These are phyloP conservation scores for Magallana ariakensis DNA, from an alignment of 1,140 invertebrate species.

Conservation along the genomic window DNA sequence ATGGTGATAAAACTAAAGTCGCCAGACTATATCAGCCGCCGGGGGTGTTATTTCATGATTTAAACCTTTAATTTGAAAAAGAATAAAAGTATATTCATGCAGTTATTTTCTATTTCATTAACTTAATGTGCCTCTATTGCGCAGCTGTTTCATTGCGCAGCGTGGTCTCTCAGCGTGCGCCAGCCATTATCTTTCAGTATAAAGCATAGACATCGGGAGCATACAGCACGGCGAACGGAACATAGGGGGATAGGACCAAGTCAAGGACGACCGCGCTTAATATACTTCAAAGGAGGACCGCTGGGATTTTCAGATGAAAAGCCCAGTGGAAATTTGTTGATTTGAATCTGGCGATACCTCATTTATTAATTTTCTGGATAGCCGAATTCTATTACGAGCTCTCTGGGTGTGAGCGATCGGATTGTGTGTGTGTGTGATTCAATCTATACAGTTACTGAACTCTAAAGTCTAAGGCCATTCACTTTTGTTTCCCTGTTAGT, in stretches of 20 bases:
- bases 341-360: constrained; percentile 24
- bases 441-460: constrained; percentile 20
- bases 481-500: not conserved
- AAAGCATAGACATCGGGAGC: not conserved
- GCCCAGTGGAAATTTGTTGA: constrained; percentile 29
- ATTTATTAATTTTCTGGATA: constrained; percentile 35
- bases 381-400: constrained; percentile 16
- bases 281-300: constrained; percentile 25
- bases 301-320: constrained; percentile 13
- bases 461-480: not conserved
- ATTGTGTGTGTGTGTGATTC: constrained; percentile 8
- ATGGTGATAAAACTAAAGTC: not conserved
- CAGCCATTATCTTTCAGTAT: constrained; percentile 2
- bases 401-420: not conserved
- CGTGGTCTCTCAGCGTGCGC: not conserved
- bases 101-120: constrained; percentile 29
- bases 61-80: constrained; percentile 3
- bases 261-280: constrained; percentile 16
- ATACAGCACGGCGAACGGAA: not conserved
- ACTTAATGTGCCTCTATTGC: constrained; percentile 21
- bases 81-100: constrained; percentile 30
- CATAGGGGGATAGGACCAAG: not conserved
- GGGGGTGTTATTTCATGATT: constrained; percentile 15
- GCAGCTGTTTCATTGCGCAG: constrained; percentile 21
- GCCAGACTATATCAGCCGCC: constrained; percentile 3